Base-by-base conservation (phyloP, 2,888 invertebrate genomes). In the Eupithecia inturbata region DNA sequence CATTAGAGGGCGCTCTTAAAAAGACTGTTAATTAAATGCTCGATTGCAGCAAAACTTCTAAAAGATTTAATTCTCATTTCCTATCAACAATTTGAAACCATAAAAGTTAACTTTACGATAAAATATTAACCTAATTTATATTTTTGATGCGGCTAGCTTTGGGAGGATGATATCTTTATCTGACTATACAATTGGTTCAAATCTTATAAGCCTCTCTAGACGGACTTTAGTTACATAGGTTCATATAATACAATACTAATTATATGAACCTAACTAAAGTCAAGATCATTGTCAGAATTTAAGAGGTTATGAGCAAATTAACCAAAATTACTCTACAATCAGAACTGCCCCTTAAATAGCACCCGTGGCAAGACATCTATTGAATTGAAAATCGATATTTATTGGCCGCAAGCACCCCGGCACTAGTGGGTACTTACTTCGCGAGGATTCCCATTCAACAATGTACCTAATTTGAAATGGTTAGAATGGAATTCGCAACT, bases 351-450 rank as follows among this genome's bases (percentile, higher is more conserved):
- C 73, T 71, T 76, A 60, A 68, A 83, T 79, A 82, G 81, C 83
- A 80, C 80, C 82, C 82, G 84, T 84, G 82, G 82, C 86, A 83
- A 85, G 83, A 85, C 83, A 84, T 84, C 82, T 82, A 85, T 88
- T 85, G 82, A 85, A 86, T 82, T 83, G 83, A 82, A 79, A 82
- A 82, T 80, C 81, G 84, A 86, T 84, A 86, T 87, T 86, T 88
- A 88, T 85, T 84, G 83, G 84, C 83, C 83, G 78, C 82, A 81
- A 84, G 82, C 80, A 84, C 81, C 82, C 74, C 72, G 62, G 67
- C 79, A 77, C 78, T 78, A 78, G 79, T 77, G 72, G 70, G 72
- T 69, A 73, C 64, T 71, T 71, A 68, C 66, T 71, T 69, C 68
- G 36, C 71, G 62, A 67, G 68, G 39, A 73, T 68, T 73, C 71